Conservation (phyloP, 2,113 vertebrate genomes). For the Myotis lucifugus region DNA sequence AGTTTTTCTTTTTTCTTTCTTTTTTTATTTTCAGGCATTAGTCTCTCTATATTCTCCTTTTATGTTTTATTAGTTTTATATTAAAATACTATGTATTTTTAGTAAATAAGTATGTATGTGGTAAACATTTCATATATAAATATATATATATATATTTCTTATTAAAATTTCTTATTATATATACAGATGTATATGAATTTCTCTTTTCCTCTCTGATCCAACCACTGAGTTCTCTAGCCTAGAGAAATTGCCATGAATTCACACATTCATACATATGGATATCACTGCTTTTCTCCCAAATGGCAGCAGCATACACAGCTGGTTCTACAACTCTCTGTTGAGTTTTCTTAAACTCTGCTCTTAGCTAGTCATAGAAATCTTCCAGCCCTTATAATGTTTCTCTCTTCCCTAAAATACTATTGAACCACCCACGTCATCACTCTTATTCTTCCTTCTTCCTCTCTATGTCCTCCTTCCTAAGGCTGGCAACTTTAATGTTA, state of each 20-base stretch:
- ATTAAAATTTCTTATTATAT: not conserved
- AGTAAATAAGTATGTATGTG: not conserved
- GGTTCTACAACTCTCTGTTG: not conserved
- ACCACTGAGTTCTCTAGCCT: not conserved
- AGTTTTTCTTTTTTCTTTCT: no score
- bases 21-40: no score
- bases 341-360: not conserved
- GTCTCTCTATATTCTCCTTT: not conserved
- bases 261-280: not conserved
- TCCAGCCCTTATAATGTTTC: not conserved
- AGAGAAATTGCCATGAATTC: not conserved
- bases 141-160: not conserved
- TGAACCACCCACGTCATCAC: not conserved
- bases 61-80: not conserved
- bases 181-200: not conserved
- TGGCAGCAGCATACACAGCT: not conserved
- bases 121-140: not conserved
- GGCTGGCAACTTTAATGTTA: not conserved
- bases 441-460: not conserved
- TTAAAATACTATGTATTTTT: not conserved
- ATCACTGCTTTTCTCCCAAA: not conserved
- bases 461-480: not conserved
- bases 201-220: not conserved
- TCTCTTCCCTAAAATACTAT: not conserved
- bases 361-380: not conserved